Conservation (phyloP, 2,797 vertebrate genomes). For the Xenops minutus region DNA sequence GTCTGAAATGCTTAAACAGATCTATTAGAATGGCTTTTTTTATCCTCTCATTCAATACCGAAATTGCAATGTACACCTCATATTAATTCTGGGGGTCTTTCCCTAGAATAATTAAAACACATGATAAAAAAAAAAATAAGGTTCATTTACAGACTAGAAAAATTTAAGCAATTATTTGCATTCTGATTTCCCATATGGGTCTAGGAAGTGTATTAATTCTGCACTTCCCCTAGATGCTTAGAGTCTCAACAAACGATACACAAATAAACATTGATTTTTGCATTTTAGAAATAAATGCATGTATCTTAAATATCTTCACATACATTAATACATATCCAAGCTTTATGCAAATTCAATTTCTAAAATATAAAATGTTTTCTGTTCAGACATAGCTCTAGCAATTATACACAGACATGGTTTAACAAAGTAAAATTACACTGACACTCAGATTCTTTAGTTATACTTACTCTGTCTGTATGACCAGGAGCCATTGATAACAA, state of each 20-base stretch:
- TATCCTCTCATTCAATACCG: neutral
- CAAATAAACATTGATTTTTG: neutral
- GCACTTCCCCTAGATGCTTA: neutral
- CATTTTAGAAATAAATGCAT: neutral
- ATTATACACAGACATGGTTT: neutral
- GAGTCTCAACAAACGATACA: neutral
- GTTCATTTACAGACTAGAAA: neutral
- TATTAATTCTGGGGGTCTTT: neutral
- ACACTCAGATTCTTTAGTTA: neutral
- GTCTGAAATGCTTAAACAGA: neutral
- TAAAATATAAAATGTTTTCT: neutral
- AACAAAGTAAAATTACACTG: neutral
- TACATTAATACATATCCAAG: neutral
- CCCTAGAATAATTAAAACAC: neutral
- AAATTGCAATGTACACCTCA: neutral
- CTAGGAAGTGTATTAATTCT: neutral
- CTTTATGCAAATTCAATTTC: neutral
- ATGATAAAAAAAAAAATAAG: neutral
- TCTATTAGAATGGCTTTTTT: neutral
- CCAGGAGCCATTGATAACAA: slow-evolving; percentile 93
- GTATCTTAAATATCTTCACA: neutral
- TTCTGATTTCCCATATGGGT: neutral
- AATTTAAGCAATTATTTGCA: neutral
- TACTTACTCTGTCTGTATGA: slow-evolving; percentile 95
- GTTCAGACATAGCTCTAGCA: neutral